Conservation (phyloP, 2,113 vertebrate genomes). For the Leptosomus discolor region DNA sequence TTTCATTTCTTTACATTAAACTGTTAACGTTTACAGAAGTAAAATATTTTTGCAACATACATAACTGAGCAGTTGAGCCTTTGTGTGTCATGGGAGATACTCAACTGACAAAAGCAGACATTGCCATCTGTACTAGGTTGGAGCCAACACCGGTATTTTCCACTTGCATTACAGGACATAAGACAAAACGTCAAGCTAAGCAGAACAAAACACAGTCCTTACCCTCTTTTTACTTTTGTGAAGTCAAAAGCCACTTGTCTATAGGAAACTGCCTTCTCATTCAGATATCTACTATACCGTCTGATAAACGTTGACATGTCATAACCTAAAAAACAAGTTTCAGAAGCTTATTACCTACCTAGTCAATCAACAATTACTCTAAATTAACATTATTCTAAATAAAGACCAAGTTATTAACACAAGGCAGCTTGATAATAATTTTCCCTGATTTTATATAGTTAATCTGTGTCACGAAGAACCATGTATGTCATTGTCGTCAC, state of each 20-base stretch:
- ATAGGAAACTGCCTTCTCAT: conserved; percentile 99
- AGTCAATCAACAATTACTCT: too few species aligned
- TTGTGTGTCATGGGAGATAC: not conserved
- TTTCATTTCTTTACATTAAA: not conserved
- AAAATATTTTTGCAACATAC: not conserved
- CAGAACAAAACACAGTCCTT: conserved; percentile 60
- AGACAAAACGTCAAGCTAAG: not conserved
- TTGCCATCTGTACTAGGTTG: not conserved
- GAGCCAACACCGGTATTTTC: not conserved
- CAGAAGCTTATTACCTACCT: not conserved
- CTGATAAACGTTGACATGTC: conserved; percentile 99
- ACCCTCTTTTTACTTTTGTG: conserved; percentile 99
- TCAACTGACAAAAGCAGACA: not conserved
- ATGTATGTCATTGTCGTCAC: fast-evolving
- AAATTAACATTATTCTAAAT: too few species aligned
- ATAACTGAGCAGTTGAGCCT: not conserved
- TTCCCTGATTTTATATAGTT: not conserved
- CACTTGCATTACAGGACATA: not conserved
- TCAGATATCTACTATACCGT: conserved; percentile 95
- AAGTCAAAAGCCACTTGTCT: conserved; percentile 99
- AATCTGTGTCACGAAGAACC: not conserved
- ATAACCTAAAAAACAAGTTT: conserved; percentile 80
- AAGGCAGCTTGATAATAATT: not conserved
- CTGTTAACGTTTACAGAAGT: not conserved
- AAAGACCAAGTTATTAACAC: not conserved